Evolutionary conservation across 2,797 vertebrate species (phyloP).

Genomic region (Phaenicophaeus curvirostris): DNA sequence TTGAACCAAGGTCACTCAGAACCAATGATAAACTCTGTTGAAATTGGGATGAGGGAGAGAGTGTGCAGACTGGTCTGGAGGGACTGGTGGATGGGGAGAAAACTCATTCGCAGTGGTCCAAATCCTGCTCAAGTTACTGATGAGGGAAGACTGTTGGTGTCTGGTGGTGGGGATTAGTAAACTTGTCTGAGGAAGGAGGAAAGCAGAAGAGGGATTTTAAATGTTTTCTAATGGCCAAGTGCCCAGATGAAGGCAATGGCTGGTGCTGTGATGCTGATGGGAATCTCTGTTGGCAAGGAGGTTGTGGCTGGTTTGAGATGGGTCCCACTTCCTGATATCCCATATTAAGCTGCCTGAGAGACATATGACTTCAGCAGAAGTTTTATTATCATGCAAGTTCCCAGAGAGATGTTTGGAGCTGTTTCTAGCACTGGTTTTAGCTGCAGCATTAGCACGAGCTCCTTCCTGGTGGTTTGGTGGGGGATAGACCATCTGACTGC

Average conservation of each 20-base stretch:
- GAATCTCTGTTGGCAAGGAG: background rate
- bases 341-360: background rate
- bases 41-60: accelerated
- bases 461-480: background rate
- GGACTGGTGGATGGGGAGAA: background rate
- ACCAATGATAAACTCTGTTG: background rate
- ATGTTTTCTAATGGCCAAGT: background rate
- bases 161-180: background rate
- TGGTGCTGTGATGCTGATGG: background rate
- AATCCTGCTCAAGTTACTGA: background rate
- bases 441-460: background rate
- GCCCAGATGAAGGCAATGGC: background rate
- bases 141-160: background rate
- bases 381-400: background rate
- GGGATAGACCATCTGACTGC: background rate
- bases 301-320: background rate
- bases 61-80: background rate
- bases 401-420: background rate
- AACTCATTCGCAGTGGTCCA: background rate
- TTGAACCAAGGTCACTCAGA: background rate
- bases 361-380: background rate
- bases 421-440: background rate
- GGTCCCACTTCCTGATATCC: conserved; percentile 1
- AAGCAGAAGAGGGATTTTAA: background rate
- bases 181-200: background rate